phyloP scores from a whole-genome alignment of 2,888 invertebrate genomes.

The Philaethria dido region DNA sequence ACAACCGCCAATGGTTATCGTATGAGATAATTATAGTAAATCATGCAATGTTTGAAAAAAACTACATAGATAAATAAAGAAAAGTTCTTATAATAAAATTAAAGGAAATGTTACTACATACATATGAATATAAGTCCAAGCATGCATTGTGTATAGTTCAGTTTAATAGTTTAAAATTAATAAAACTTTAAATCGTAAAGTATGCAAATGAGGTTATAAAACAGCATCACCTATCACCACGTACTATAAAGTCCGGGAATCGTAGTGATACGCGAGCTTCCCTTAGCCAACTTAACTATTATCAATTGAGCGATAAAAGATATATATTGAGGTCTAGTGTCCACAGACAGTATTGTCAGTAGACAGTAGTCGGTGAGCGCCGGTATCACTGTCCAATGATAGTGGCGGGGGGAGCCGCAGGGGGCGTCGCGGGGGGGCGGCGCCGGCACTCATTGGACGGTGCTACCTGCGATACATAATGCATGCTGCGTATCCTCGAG shows the following conservation, averaged over 20 bases:
- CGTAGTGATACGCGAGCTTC: constrained; percentile 14
- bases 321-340: constrained; percentile 32
- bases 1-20: background rate
- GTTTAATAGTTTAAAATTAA: background rate
- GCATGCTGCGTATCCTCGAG: constrained; percentile 42
- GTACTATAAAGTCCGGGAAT: background rate
- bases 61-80: background rate
- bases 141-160: constrained; percentile 23
- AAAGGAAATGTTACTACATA: background rate
- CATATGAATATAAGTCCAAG: background rate
- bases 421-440: constrained; percentile 42
- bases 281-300: constrained; percentile 27
- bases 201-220: constrained; percentile 22
- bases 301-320: constrained; percentile 30
- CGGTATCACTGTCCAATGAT: constrained; percentile 41
- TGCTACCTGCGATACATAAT: constrained; percentile 43
- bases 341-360: background rate
- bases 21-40: background rate
- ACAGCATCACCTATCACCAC: constrained; percentile 7
- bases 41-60: background rate
- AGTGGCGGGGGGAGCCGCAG: constrained; percentile 20
- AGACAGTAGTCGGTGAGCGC: background rate
- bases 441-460: constrained; percentile 46
- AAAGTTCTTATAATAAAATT: background rate
- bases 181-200: background rate